Base-by-base conservation (phyloP, 1,140 invertebrate species). In the Tetragonula clypearis region DNA sequence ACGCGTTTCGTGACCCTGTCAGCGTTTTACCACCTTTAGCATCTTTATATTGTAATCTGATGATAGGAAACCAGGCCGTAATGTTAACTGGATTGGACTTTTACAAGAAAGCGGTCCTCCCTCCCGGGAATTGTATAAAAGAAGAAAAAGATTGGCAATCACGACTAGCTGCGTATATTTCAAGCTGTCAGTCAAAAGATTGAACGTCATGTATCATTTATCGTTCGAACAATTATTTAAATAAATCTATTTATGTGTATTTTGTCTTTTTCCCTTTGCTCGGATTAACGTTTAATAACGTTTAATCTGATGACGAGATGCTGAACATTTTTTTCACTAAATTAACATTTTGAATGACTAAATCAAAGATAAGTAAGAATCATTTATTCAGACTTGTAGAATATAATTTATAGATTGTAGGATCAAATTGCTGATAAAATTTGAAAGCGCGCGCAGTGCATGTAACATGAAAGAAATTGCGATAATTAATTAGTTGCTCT, bases 11-110 rank as follows among this genome's bases (percentile, higher is more conserved):
- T 93, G 92, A 92, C 93, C 92, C 92, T 92, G 92, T 91, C 91
- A 92, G 87, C 92, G 77, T 93, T 92, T 93, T 92, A 93, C 88
- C 91, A 92, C 93, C 92, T 93, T 93, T 92, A 92, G 90, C 66
- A 90, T 84, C 84, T 88, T 92, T 92, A 93, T 87, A 92, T 91
- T 91, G 91, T 93, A 92, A 93, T 92, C 90, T 90, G 91, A 90
- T 93, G 92, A 93, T 93, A 93, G 91, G 92, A 87, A 89, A 88
- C 87, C 87, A 86, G 88, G 80, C 90, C 90, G 89, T 93, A 93
- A 90, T 74, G 88, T 91, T 91, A 92, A 92, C 90, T 83, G 90
- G 89, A 79, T 69, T 79, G 82, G 79, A 82, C 73, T 82, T 88
- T 86, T 79, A 89, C 83, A 65, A 86, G 86, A 82, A 82, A 60